Percentiles rank a stretch among this genome's conserved stretches.
phyloP scores from a whole-genome alignment of 2,113 vertebrate genomes.

The Macaca nemestrina region DNA sequence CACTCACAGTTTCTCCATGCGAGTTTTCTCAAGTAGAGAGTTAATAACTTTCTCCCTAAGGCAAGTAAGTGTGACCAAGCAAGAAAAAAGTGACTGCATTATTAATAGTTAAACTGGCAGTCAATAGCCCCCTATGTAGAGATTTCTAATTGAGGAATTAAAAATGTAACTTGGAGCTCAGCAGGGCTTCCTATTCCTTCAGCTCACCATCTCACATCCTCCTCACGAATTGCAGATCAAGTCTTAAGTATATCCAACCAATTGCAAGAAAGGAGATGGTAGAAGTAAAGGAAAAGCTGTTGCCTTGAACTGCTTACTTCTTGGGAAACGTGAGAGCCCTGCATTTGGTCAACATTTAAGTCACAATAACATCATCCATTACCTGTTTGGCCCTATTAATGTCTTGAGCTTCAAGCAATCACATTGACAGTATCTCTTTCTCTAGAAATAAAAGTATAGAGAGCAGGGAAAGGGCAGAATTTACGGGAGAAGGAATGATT shows the following conservation, averaged over 20 bases:
- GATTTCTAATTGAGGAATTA: background rate
- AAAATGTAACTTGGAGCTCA: background rate
- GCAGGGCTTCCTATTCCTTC: background rate
- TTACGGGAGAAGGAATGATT: background rate
- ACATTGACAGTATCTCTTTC: background rate
- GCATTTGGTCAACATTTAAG: background rate
- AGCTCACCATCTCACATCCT: no score
- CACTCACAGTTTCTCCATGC: background rate
- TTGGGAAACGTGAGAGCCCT: background rate
- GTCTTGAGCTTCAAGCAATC: background rate
- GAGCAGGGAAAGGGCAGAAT: background rate
- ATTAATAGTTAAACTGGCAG: background rate
- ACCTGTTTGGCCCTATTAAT: background rate
- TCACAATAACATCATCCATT: background rate
- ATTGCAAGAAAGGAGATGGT: background rate
- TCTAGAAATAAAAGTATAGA: background rate
- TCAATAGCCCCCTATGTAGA: background rate
- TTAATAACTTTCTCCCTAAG: background rate
- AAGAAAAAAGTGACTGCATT: background rate
- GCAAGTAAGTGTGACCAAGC: background rate
- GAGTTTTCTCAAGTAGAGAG: background rate
- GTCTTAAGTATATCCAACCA: background rate
- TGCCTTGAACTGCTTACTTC: background rate
- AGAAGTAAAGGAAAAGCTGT: background rate
- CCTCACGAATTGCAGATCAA: background rate